phyloP scores from a whole-genome alignment of 1,140 invertebrate genomes.

The Halesus radiatus region DNA sequence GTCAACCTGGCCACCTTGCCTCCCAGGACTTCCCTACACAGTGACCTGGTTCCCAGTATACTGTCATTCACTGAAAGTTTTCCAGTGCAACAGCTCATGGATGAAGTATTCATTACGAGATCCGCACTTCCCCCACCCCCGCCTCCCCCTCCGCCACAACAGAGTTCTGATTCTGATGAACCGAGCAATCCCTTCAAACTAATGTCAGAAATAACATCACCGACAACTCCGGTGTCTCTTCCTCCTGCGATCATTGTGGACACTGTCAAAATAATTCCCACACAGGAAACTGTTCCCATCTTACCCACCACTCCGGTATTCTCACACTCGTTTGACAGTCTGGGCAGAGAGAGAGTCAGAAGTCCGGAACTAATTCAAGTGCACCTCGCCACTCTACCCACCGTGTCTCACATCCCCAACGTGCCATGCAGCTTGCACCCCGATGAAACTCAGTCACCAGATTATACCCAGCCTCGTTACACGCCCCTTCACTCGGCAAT shows the following conservation, averaged over 20 bases:
- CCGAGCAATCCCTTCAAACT: constrained; percentile 21
- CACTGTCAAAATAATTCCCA: constrained; percentile 7
- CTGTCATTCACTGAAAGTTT: not conserved
- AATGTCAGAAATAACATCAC: constrained; percentile 7
- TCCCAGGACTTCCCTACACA: constrained; percentile 53
- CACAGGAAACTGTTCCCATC: not conserved
- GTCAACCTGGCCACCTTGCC: constrained; percentile 65
- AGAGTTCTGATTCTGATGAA: constrained; percentile 21
- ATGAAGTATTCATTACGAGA: constrained; percentile 51
- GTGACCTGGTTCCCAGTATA: not conserved
- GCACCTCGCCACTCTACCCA: constrained; percentile 65
- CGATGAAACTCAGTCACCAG: not conserved
- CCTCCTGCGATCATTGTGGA: not conserved
- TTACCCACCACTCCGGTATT: constrained; percentile 3
- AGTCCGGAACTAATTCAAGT: constrained; percentile 65
- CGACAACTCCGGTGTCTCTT: not conserved
- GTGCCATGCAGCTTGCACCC: constrained; percentile 54
- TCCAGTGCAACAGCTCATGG: constrained; percentile 11
- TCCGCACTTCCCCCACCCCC: constrained; percentile 49
- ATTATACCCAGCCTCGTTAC: constrained; percentile 6
- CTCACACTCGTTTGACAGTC: not conserved
- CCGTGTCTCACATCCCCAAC: constrained; percentile 65
- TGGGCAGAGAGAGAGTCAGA: constrained; percentile 8
- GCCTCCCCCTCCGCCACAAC: not conserved
- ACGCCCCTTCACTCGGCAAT: constrained; percentile 23